Evolutionary conservation across 2,113 vertebrate genomes (phyloP).

Genomic region (Pleuronectes platessa): DNA sequence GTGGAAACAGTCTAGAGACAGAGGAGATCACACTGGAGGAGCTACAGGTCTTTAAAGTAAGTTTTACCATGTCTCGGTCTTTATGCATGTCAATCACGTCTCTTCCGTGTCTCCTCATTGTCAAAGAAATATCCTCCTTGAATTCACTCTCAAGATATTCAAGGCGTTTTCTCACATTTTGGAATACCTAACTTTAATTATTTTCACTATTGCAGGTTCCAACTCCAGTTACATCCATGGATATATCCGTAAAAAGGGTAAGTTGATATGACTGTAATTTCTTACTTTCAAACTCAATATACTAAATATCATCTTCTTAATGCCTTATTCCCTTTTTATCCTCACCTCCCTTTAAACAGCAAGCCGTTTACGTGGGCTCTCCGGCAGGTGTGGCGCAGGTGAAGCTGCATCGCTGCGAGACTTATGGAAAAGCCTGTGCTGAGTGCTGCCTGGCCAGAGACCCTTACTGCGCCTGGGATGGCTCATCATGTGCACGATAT

Average conservation of each 20-base stretch:
- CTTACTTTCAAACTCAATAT: background rate
- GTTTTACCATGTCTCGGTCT: background rate
- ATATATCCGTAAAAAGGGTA: slow-evolving; percentile 95
- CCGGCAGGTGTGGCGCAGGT: slow-evolving; percentile 87
- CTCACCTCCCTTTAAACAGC: slow-evolving; percentile 75
- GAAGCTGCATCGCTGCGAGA: slow-evolving; percentile 89
- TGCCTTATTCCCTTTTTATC: background rate
- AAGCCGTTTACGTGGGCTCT: slow-evolving; percentile 90
- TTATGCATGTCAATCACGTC: background rate
- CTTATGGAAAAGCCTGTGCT: slow-evolving; percentile 90
- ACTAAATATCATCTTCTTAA: background rate
- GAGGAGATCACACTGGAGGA: slow-evolving; percentile 94
- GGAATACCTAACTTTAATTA: background rate
- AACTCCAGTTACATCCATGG: slow-evolving; percentile 90
- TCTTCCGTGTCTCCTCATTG: background rate
- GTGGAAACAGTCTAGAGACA: slow-evolving; percentile 69
- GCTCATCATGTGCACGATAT: slow-evolving; percentile 85
- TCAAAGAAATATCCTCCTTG: background rate
- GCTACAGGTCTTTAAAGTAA: slow-evolving; percentile 94
- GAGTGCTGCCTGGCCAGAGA: slow-evolving; percentile 97
- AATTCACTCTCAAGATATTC: background rate
- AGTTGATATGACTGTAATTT: slow-evolving; percentile 32
- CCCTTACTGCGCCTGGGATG: slow-evolving; percentile 95
- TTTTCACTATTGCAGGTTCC: slow-evolving; percentile 80
- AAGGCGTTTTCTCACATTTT: background rate